Base-by-base conservation (phyloP, 2,888 invertebrate species). In the Unio delphinus region DNA sequence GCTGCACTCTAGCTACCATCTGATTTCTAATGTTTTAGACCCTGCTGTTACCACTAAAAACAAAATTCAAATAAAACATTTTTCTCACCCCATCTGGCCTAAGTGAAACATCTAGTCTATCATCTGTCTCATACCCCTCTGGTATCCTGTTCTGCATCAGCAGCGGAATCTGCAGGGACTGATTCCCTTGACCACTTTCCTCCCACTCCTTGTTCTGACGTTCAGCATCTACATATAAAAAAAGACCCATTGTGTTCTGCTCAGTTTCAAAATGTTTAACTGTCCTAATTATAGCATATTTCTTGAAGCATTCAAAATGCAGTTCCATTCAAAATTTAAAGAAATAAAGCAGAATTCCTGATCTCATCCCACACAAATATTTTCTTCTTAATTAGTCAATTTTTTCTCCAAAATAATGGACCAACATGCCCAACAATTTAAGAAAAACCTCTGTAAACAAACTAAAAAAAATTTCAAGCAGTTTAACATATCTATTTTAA, bases 121-220 rank as follows among this genome's bases (percentile, higher is more conserved):
- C 90, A 78, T 91, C 90, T 5, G 90, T 89, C 78, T 91, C 91
- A 83, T 81, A 91, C 2, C 91, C 91, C 23, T 88, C 89, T n/a
- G 91, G 91, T 28, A 91, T 84, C 74, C 88, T 87, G 79, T 91
- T 91, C 73, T 88, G 87, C 82, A 91, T 86, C 57, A 91, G 81
- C 23, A 91, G 79, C 1, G 91, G 91, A 68, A 91, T 89, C 34
- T 84, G 80, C 11, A 84, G 56, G 67, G 76, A 78, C 15, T 75
- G 70, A 64, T 80, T 77, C 54, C 74, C 72, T 23, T 69, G 71
- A 3, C 81, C 83, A 54, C 82, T 73, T 4, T 78, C 80, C 18
- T 82, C 76, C 85, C 86, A 86, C 8, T 74, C 73, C 67, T 86
- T 83, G 65, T 86, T 83, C 65, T 76, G 77, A 58, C 73, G 80